phyloP scores from a whole-genome alignment of 53 echinoderm and acorn worm species.

The Glandiceps talaboti region DNA sequence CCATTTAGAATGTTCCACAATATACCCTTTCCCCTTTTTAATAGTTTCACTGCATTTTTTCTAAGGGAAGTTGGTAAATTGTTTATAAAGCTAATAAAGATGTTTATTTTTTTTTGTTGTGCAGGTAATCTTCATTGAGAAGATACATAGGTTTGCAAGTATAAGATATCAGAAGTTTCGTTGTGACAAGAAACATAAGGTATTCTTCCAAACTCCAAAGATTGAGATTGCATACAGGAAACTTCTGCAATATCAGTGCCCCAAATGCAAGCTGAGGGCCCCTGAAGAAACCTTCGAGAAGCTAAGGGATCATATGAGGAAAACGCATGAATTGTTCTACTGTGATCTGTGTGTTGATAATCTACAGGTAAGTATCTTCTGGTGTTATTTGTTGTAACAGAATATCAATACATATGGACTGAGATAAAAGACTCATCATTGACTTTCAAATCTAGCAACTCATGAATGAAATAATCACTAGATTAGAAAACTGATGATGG shows the following conservation, averaged over 20 bases:
- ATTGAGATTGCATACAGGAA: conserved; percentile 47
- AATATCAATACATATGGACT: too few relatives aligned
- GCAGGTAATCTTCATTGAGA: conserved; percentile 63
- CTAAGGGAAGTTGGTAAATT: too few relatives aligned
- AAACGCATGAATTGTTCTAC: conserved; percentile 70
- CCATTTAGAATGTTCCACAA: too few relatives aligned
- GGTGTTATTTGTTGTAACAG: too few relatives aligned
- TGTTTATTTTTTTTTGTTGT: conserved; percentile 4
- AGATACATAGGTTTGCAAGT: conserved; percentile 63
- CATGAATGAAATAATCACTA: too few relatives aligned
- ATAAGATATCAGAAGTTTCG: conserved; percentile 85
- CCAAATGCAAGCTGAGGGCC: background rate
- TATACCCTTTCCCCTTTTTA: too few relatives aligned
- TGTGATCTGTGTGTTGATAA: conserved; percentile 81
- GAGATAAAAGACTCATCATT: too few relatives aligned
- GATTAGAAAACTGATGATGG: too few relatives aligned
- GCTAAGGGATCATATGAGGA: conserved; percentile 80
- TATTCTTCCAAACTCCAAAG: conserved; percentile 45
- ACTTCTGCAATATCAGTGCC: conserved; percentile 42
- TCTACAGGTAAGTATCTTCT: conserved; percentile 63
- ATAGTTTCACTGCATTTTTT: too few relatives aligned
- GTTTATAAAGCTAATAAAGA: too few relatives aligned
- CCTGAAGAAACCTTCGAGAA: conserved; percentile 35
- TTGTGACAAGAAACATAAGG: conserved; percentile 46
- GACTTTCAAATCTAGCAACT: too few relatives aligned